Percentiles rank a stretch among this genome's conserved stretches.
Conservation (phyloP, 2,797 vertebrate species). For the Rousettus madagascariensis region DNA sequence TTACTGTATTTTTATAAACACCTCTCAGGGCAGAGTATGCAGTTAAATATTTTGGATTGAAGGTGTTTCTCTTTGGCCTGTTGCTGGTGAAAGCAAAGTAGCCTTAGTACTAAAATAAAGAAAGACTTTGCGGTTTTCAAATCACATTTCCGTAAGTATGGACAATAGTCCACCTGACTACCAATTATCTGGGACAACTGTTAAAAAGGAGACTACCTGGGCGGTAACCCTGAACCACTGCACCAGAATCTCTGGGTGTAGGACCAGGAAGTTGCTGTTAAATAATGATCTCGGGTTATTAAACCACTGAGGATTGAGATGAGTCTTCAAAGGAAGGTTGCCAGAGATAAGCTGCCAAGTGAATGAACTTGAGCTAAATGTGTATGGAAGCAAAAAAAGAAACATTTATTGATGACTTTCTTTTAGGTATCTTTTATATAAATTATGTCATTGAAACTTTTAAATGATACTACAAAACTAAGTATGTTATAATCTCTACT, state of each 20-base stretch:
- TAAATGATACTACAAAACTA: not conserved
- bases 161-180: not conserved
- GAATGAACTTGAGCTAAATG: not conserved
- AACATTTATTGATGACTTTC: not conserved
- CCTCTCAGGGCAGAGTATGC: not conserved
- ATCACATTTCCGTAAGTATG: not conserved
- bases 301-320: not conserved
- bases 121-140: conserved; percentile 12
- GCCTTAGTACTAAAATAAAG: not conserved
- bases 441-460: not conserved
- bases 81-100: not conserved
- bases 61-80: not conserved
- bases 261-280: not conserved
- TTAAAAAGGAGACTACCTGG: not conserved
- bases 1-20: not conserved
- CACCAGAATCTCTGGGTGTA: not conserved
- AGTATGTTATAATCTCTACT: not conserved
- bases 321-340: not conserved
- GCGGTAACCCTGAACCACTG: not conserved
- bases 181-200: not conserved
- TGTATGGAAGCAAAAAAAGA: not conserved
- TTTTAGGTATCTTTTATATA: not conserved
- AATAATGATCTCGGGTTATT: not conserved
- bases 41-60: not conserved
- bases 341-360: not conserved